Conservation (phyloP, 2,797 vertebrate species). For the Megalops cyprinoides region DNA sequence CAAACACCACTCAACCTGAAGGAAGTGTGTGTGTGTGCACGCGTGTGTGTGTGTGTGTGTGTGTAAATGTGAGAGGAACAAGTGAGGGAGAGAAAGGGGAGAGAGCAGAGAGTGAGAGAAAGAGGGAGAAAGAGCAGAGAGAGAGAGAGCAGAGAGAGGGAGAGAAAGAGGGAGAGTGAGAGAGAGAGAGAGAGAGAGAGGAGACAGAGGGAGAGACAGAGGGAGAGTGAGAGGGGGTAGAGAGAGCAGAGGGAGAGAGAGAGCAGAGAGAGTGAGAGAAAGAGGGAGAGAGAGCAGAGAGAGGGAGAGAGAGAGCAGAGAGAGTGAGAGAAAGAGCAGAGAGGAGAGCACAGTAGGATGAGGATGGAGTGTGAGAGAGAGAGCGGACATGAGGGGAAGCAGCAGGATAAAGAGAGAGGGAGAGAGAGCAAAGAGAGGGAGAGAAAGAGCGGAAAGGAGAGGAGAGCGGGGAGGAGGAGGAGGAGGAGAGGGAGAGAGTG, state of each 20-base stretch:
- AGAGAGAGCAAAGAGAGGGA: neutral
- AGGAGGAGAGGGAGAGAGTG: neutral
- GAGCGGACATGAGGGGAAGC: too few relatives aligned
- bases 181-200: too few relatives aligned
- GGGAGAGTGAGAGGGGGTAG: neutral
- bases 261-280: too few relatives aligned
- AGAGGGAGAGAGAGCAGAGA: too few relatives aligned
- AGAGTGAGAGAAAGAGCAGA: too few relatives aligned
- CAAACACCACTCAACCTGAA: neutral
- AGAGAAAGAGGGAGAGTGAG: too few relatives aligned
- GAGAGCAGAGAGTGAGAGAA: too few relatives aligned
- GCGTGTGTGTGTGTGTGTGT: conserved; percentile 6
- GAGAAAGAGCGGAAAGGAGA: neutral
- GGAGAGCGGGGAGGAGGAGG: too few relatives aligned
- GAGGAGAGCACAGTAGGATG: neutral
- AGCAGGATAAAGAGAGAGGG: too few relatives aligned
- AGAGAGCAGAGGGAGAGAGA: neutral
- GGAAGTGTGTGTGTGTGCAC: neutral
- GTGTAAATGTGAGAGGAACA: neutral
- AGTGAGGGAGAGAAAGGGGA: neutral
- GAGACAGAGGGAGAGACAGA: neutral
- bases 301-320: neutral
- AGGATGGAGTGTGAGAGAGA: neutral
- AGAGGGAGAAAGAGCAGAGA: too few relatives aligned
- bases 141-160: too few relatives aligned